A percentile compares a stretch with the other conserved stretches of the same genome.
phyloP scores from a whole-genome alignment of 2,888 invertebrate genomes.

The Heliconius sara region DNA sequence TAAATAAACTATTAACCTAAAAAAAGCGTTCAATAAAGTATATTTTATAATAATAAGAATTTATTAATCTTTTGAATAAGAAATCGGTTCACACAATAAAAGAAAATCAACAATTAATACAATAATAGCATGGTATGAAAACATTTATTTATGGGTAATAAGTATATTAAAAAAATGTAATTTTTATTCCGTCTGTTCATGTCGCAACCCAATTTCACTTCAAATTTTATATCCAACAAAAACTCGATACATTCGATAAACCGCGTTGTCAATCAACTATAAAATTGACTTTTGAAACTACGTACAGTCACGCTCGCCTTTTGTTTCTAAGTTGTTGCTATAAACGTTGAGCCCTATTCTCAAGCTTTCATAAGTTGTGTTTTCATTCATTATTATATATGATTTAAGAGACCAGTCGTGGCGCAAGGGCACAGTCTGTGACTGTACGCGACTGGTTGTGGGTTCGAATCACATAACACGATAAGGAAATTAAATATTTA shows the following conservation, averaged over 20 bases:
- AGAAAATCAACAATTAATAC: too few relatives aligned
- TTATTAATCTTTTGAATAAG: not conserved
- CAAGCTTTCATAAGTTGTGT: not conserved
- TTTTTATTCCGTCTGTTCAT: constrained; percentile 21
- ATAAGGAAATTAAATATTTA: too few relatives aligned
- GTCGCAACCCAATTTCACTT: constrained; percentile 35
- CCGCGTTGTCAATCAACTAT: constrained; percentile 45
- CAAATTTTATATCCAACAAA: constrained; percentile 36
- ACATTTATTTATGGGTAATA: not conserved
- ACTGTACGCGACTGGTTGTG: too few relatives aligned
- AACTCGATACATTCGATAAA: constrained; percentile 38
- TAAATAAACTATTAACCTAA: too few relatives aligned
- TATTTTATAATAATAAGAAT: not conserved
- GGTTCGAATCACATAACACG: too few relatives aligned
- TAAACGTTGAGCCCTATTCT: not conserved
- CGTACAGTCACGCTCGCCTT: constrained; percentile 44
- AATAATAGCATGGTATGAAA: not conserved
- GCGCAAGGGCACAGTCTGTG: too few relatives aligned
- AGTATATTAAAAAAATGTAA: not conserved
- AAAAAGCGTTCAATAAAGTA: not conserved
- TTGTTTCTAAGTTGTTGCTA: constrained; percentile 28
- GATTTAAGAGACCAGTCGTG: too few relatives aligned
- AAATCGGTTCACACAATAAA: not conserved
- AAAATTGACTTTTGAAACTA: constrained; percentile 44
- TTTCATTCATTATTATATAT: not conserved